Base-by-base conservation (phyloP, 2,888 invertebrate species). In the Orchesella flavescens region DNA sequence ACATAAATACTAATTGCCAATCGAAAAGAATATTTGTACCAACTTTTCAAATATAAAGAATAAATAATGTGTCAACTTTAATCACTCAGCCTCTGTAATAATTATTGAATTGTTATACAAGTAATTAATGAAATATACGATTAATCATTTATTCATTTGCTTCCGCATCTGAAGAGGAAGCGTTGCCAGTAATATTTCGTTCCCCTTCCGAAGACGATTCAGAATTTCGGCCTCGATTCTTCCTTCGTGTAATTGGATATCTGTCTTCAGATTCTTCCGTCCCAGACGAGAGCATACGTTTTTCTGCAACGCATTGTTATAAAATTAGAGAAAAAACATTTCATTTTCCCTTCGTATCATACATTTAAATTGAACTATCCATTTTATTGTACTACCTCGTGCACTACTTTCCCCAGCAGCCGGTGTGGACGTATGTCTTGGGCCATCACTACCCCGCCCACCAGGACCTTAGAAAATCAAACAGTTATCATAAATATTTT, bases 201-300 rank as follows among this genome's bases (percentile, higher is more conserved):
- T 80, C 80, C 7, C 72, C 66, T 46, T 80, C 80, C n/a, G 80
- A 80, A 0, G 73, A 73, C 43, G 80, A 80, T 13, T 65, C 80
- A 24, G 80, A 80, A 15, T 63, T 80, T 57, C 80, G 72, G 23
- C 66, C 65, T 17, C 80, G 17, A 24, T 80, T 80, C 66, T 65
- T 80, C 57, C 80, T 72, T 17, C 80, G 46, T 10, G 80, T 80
- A 53, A 80, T 80, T 15, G 80, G 80, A 44, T 80, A 80, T 19
- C 80, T 65, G n/a, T 80, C 80, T 23, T 80, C 80, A 34, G 73
- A 80, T 21, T 80, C 80, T 80, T 80, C 80, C 12, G 78, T 63
- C 17, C 78, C 78, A 10, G 80, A 72, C 17, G 73, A 73, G 5
- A 66, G 43, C 21, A 80, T 43, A 24, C 80, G 55, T 23, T 80